These are phyloP conservation scores for Fragum sueziense DNA, from an alignment of 2,888 invertebrate species.

Conservation along the genomic window DNA sequence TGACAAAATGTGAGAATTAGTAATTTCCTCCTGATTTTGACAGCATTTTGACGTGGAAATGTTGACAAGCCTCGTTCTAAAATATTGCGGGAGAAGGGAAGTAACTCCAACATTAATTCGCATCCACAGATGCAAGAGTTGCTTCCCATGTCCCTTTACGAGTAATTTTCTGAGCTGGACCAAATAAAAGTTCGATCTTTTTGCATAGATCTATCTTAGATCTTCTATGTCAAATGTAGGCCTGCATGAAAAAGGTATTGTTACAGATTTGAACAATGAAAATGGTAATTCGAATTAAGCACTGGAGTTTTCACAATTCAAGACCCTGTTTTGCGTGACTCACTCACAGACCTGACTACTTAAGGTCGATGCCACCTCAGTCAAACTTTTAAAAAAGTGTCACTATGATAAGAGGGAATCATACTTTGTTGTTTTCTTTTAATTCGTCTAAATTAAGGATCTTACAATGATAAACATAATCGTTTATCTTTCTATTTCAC, in stretches of 20 bases:
- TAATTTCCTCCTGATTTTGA: constrained; percentile 43
- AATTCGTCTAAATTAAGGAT: too few species aligned
- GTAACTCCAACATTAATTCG: not conserved
- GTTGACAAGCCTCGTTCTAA: constrained; percentile 59
- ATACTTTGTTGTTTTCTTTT: too few species aligned
- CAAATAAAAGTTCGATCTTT: not conserved
- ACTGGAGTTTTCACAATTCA: too few species aligned
- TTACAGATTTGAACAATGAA: not conserved
- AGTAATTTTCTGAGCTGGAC: not conserved
- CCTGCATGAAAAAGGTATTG: not conserved
- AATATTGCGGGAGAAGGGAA: constrained; percentile 44
- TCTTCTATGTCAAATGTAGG: not conserved
- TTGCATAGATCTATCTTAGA: not conserved
- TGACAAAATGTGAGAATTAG: not conserved
- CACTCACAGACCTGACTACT: too few species aligned
- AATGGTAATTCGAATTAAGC: not conserved
- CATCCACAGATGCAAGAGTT: not conserved
- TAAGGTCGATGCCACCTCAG: too few species aligned
- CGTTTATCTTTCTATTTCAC: not conserved
- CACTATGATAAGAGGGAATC: too few species aligned
- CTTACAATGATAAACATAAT: too few species aligned
- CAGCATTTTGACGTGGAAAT: constrained; percentile 56
- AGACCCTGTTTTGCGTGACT: too few species aligned
- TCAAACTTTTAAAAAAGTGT: too few species aligned
- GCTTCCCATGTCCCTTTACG: not conserved